phyloP scores from a whole-genome alignment of 2,113 vertebrate genomes.

The Eretmochelys imbricata region DNA sequence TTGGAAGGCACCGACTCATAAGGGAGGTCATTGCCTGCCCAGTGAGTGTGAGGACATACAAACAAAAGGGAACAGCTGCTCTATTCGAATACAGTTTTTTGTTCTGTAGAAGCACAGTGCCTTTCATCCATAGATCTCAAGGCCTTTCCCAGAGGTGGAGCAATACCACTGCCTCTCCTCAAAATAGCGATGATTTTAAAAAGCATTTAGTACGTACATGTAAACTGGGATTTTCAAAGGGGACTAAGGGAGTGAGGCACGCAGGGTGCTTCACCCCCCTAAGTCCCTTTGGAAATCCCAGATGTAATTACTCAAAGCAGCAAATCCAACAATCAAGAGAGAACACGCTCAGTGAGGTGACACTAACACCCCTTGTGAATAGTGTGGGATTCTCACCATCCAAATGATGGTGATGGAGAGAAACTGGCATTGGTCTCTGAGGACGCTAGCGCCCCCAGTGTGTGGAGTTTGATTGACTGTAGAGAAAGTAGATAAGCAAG shows the following conservation, averaged over 20 bases:
- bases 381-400: rapidly evolving
- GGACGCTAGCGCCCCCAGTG: rapidly evolving
- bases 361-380: background rate
- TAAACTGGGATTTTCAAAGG: rapidly evolving
- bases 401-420: rapidly evolving
- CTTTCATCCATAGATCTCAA: slow-evolving; percentile 37
- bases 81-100: background rate
- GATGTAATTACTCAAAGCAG: rapidly evolving
- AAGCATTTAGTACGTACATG: rapidly evolving
- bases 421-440: rapidly evolving
- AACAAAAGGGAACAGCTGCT: background rate
- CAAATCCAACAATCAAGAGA: background rate
- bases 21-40: background rate
- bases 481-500: too few relatives aligned
- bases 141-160: slow-evolving; percentile 9
- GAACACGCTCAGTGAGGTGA: rapidly evolving
- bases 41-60: rapidly evolving
- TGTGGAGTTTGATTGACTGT: background rate
- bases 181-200: background rate
- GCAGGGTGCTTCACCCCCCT: rapidly evolving
- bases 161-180: background rate
- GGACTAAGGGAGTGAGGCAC: background rate
- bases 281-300: rapidly evolving
- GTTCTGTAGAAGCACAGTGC: background rate
- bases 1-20: rapidly evolving